Percentiles rank a stretch among this genome's conserved stretches.
Evolutionary conservation across 2,113 vertebrate genomes (phyloP).

Genomic region (Ochotona princeps): DNA sequence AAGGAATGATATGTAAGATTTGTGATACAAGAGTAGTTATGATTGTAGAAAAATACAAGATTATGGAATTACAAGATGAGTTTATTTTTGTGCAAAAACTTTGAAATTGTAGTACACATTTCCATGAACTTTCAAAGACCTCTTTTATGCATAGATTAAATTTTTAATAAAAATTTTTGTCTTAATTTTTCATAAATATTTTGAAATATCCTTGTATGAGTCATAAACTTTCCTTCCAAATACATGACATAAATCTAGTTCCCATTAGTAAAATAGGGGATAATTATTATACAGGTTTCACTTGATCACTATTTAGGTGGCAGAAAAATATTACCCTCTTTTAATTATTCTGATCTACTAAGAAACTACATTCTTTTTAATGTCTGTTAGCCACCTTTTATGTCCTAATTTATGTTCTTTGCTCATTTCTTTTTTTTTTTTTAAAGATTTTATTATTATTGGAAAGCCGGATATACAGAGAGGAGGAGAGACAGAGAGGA

Average conservation of each 20-base stretch:
- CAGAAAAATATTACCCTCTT: constrained; percentile 20
- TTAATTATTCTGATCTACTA: constrained; percentile 28
- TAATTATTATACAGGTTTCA: neutral
- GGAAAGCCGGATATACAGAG: too few relatives aligned
- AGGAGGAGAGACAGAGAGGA: too few relatives aligned
- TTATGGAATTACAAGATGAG: too few relatives aligned
- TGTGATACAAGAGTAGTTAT: neutral
- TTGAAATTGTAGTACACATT: too few relatives aligned
- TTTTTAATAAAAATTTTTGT: neutral
- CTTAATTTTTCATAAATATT: too few relatives aligned
- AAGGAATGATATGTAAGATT: constrained; percentile 2
- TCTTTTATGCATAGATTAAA: too few relatives aligned
- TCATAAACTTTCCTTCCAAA: neutral
- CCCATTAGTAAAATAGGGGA: neutral
- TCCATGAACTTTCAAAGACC: too few relatives aligned
- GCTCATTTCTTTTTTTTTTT: constrained; percentile 29
- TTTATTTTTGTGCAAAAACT: too few relatives aligned
- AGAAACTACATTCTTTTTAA: neutral
- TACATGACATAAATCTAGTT: constrained; percentile 14
- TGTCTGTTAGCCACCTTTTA: neutral
- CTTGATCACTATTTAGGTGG: neutral
- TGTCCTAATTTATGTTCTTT: neutral
- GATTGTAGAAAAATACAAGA: too few relatives aligned
- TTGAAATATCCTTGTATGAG: neutral
- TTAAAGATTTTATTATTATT: too few relatives aligned